A percentile compares a stretch with the other conserved stretches of the same genome.
These are phyloP conservation scores for Oryzias curvinotus DNA, from an alignment of 2,113 vertebrate species.

Conservation along the genomic window DNA sequence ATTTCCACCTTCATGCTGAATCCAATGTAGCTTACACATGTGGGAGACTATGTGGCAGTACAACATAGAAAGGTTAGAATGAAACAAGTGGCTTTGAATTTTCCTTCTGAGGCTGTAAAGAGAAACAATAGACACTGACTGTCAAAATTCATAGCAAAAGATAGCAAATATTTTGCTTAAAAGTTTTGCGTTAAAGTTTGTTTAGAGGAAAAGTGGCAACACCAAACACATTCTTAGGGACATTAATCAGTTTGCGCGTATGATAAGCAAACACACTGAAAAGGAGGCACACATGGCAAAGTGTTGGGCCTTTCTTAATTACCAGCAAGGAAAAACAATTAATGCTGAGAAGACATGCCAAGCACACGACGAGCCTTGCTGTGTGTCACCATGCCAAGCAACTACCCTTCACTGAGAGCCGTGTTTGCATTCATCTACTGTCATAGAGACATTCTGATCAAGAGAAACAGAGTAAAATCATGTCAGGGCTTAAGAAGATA, in stretches of 20 bases:
- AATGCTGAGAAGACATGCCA: slow-evolving; percentile 53
- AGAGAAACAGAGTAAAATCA: slow-evolving; percentile 80
- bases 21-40: slow-evolving; percentile 82
- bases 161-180: too few species aligned
- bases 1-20: slow-evolving; percentile 84
- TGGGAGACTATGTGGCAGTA: slow-evolving; percentile 82
- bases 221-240: slow-evolving; percentile 50
- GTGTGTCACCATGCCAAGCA: slow-evolving; percentile 43
- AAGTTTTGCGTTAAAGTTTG: too few species aligned
- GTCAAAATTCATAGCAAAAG: neutral
- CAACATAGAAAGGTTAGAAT: slow-evolving; percentile 80
- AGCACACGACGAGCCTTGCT: slow-evolving; percentile 49
- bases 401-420: slow-evolving; percentile 20
- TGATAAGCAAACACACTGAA: slow-evolving; percentile 60
- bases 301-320: slow-evolving; percentile 64
- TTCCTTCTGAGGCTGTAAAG: slow-evolving; percentile 32
- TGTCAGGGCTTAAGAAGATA: slow-evolving; percentile 67
- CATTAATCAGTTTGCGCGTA: slow-evolving; percentile 48
- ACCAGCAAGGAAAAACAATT: slow-evolving; percentile 57
- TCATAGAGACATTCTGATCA: slow-evolving; percentile 63
- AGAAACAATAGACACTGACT: neutral
- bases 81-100: slow-evolving; percentile 75
- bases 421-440: slow-evolving; percentile 22
- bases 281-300: slow-evolving; percentile 53
- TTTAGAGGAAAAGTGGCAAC: slow-evolving; percentile 23